phyloP scores from a whole-genome alignment of 1,140 invertebrate species.

The Scaptomyza pallida region DNA sequence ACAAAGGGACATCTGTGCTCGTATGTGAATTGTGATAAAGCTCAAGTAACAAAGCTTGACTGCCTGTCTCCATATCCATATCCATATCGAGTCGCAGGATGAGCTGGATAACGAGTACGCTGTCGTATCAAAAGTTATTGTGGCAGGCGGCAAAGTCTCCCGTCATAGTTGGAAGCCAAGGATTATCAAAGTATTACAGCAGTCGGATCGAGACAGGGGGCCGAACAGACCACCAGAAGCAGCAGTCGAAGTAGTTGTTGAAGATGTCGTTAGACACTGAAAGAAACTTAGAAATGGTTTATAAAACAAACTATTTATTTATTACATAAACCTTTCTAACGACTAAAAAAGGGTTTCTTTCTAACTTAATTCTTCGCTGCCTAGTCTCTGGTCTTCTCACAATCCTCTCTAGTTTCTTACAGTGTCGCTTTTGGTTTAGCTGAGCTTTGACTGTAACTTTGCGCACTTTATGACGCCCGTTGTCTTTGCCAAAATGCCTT shows the following conservation, averaged over 20 bases:
- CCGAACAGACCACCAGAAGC: neutral
- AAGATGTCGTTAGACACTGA: neutral
- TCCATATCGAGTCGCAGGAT: slow-evolving; percentile 24
- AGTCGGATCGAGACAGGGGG: too few relatives aligned
- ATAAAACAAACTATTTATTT: neutral
- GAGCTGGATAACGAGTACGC: slow-evolving; percentile 25
- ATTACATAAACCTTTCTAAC: too few relatives aligned
- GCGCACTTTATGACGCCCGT: slow-evolving; percentile 68
- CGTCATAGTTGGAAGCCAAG: slow-evolving; percentile 36
- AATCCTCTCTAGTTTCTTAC: too few relatives aligned
- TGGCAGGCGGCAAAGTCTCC: slow-evolving; percentile 30
- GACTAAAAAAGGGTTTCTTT: too few relatives aligned
- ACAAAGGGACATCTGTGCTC: slow-evolving; percentile 31
- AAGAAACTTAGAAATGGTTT: neutral
- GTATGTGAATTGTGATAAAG: slow-evolving; percentile 56
- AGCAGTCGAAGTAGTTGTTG: neutral
- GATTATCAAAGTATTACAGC: slow-evolving; percentile 75
- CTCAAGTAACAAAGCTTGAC: slow-evolving; percentile 78
- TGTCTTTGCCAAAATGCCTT: slow-evolving; percentile 60
- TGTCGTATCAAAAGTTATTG: slow-evolving; percentile 71
- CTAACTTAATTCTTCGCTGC: neutral
- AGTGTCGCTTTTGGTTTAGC: slow-evolving; percentile 14
- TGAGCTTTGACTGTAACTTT: slow-evolving; percentile 73
- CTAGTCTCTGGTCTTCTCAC: too few relatives aligned
- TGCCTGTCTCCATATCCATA: slow-evolving; percentile 48